A percentile compares a stretch with the other conserved stretches of the same genome.
Evolutionary conservation across 2,797 vertebrate genomes (phyloP).

Genomic region (Aselliscus stoliczkanus): DNA sequence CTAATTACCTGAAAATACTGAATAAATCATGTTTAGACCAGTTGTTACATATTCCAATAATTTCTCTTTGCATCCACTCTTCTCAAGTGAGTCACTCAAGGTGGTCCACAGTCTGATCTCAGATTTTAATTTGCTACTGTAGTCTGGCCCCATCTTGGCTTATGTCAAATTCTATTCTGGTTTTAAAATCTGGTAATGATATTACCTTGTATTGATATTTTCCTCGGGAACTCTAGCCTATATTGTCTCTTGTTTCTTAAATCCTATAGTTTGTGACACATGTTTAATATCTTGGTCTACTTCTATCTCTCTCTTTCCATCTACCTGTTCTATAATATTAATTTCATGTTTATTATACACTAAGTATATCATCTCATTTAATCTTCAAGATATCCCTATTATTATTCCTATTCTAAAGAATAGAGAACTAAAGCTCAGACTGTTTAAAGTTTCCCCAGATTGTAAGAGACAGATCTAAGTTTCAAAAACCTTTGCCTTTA

Average conservation of each 20-base stretch:
- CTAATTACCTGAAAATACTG: not conserved
- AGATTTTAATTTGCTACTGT: not conserved
- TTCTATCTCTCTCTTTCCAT: not conserved
- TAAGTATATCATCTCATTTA: not conserved
- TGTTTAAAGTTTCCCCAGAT: not conserved
- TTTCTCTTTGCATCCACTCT: not conserved
- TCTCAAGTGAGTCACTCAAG: not conserved
- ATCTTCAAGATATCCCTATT: not conserved
- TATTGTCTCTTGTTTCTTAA: not conserved
- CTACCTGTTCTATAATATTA: not conserved
- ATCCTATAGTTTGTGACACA: not conserved
- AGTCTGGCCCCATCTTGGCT: not conserved
- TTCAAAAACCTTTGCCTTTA: not conserved
- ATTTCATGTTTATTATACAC: not conserved
- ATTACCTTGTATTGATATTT: not conserved
- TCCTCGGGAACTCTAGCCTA: not conserved
- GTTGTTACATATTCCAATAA: not conserved
- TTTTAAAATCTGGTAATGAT: not conserved
- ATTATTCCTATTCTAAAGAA: not conserved
- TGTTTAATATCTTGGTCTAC: not conserved
- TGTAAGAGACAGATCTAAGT: not conserved
- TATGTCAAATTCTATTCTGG: not conserved
- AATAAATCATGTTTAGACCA: not conserved
- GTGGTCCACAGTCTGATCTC: not conserved
- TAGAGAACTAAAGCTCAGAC: not conserved